phyloP scores from a whole-genome alignment of 2,888 invertebrate genomes.

The Drosophila macrothrix region DNA sequence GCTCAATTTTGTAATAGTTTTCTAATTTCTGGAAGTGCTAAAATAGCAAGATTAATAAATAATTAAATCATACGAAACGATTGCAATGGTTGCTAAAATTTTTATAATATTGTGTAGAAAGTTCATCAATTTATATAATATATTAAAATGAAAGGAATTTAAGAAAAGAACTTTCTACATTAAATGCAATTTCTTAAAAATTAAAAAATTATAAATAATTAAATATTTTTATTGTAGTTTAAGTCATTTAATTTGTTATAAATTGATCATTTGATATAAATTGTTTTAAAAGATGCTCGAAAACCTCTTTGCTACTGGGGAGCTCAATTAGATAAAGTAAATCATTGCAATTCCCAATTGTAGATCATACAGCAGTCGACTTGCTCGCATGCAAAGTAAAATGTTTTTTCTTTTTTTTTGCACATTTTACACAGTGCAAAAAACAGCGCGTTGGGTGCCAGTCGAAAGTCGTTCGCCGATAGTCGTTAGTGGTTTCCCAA shows the following conservation, averaged over 20 bases:
- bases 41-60: neutral
- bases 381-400: neutral
- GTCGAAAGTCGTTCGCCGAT: constrained; percentile 16
- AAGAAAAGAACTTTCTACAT: neutral
- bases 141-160: neutral
- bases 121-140: neutral
- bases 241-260: neutral
- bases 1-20: neutral
- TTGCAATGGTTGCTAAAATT: neutral
- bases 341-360: neutral
- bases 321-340: neutral
- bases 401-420: neutral
- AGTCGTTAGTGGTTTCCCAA: constrained; percentile 9
- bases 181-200: neutral
- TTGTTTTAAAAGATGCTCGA: neutral
- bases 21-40: neutral
- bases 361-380: constrained; percentile 36
- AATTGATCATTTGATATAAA: neutral
- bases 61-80: neutral
- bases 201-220: neutral
- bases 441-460: constrained; percentile 31
- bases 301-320: neutral
- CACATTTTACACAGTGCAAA: constrained; percentile 47
- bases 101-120: neutral
- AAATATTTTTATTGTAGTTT: neutral